These are phyloP conservation scores for Ormyrus nitidulus DNA, from an alignment of 2,888 invertebrate species.

Conservation along the genomic window DNA sequence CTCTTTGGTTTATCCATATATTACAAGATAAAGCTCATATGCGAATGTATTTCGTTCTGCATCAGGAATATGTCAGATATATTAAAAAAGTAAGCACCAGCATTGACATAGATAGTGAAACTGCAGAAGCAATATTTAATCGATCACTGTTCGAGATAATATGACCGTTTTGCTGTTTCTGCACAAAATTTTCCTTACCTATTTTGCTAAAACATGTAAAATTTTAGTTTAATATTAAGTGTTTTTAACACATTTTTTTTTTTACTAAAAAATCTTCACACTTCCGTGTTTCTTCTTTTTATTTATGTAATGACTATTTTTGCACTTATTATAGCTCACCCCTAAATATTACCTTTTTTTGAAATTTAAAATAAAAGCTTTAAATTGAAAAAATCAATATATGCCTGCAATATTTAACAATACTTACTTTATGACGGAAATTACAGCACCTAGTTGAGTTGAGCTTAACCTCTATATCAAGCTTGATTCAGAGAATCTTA, in stretches of 20 bases:
- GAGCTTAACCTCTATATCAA: too few relatives aligned
- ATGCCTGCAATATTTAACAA: too few relatives aligned
- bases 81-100: slow-evolving; percentile 40
- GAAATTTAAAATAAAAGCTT: too few relatives aligned
- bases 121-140: slow-evolving; percentile 42
- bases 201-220: slow-evolving; percentile 9
- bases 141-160: slow-evolving; percentile 44
- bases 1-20: background rate
- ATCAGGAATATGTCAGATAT: slow-evolving; percentile 23
- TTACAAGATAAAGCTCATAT: slow-evolving; percentile 10
- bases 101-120: slow-evolving; percentile 19
- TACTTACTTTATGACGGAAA: too few relatives aligned
- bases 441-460: too few relatives aligned
- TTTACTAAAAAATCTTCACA: too few relatives aligned
- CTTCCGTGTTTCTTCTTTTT: too few relatives aligned
- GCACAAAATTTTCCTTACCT: slow-evolving; percentile 9
- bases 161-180: slow-evolving; percentile 16
- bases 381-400: background rate
- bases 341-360: too few relatives aligned
- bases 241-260: too few relatives aligned
- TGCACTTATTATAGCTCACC: too few relatives aligned
- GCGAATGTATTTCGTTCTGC: background rate
- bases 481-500: too few relatives aligned
- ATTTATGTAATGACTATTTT: too few relatives aligned
- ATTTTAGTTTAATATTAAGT: background rate